Evolutionary conservation across 2,888 invertebrate genomes (phyloP).

Genomic region (Schizotus pectinicornis): DNA sequence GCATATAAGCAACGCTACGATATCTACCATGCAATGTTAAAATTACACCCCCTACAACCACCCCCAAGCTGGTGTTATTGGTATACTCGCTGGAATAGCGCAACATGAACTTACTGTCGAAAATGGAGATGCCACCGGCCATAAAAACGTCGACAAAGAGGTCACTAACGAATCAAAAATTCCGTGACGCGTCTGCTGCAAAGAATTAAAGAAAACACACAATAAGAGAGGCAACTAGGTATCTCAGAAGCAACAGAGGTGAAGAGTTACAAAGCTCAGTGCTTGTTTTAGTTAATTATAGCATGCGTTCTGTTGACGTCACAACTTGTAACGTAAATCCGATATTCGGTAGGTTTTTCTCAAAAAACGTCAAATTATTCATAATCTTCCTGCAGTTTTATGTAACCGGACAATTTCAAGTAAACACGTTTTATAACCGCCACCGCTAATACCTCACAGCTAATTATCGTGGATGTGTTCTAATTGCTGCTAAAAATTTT

Average conservation of each 20-base stretch:
- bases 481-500: too few species aligned
- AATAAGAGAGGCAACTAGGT: conserved; percentile 5
- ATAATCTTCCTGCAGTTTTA: too few species aligned
- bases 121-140: conserved; percentile 50
- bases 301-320: neutral
- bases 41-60: conserved; percentile 9
- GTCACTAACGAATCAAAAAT: conserved; percentile 50
- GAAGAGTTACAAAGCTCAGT: neutral
- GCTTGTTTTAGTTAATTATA: neutral
- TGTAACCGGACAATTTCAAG: too few species aligned
- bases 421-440: too few species aligned
- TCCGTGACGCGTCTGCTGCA: conserved; percentile 43
- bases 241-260: conserved; percentile 16
- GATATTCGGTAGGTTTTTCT: neutral
- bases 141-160: conserved; percentile 50
- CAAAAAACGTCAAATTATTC: neutral
- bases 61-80: conserved; percentile 17
- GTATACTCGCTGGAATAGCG: conserved; percentile 19
- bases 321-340: too few species aligned
- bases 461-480: too few species aligned
- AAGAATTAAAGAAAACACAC: conserved; percentile 31
- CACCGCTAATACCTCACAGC: too few species aligned
- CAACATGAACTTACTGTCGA: conserved; percentile 46
- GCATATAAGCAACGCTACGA: neutral
- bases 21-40: conserved; percentile 26